Evolutionary conservation across 2,888 invertebrate genomes (phyloP), one percentile per base, ranked within the genome.

Genomic region (Agrotis exclamationis): DNA sequence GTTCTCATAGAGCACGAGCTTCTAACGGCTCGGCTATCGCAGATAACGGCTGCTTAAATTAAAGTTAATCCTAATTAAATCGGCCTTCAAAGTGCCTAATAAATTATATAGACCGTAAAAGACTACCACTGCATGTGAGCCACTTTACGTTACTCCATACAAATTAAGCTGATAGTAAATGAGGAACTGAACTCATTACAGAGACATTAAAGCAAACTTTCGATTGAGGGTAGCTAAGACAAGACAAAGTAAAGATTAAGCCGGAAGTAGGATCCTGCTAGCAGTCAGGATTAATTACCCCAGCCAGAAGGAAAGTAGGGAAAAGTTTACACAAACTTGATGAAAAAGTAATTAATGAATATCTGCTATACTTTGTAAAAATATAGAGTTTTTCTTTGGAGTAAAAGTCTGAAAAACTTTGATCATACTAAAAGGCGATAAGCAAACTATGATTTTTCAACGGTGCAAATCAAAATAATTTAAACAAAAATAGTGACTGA

Each of bases 231-330:
- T 56, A 51, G 62, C 28, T 33, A 65, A 76, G 58, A 65, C 67
- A 63, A 63, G 57, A 63, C 64, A 76, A 79, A 79, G 72, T 76
- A 79, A 79, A 76, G 79, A 79, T 79, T 79, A 79, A 72, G 65
- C 68, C 68, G 64, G 68, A 76, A 76, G 65, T 45, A 76, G 47
- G 59, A 74, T 66, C 63, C 54, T 76, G 57, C 67, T 67, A 79
- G 76, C 58, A 76, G 79, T 76, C 79, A 72, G 76, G 76, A 76
- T 79, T 79, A 79, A 79, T 79, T 58, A 68, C 33, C 62, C 62
- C 62, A 58, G 24, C 63, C 63, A 62, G 54, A 44, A 72, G 47
- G n/a, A 64, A 66, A 74, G 51, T 56, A 53, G 39, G 16, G 16
- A 76, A n/a, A 70, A 79, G 28, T 72, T 67, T 68, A 64, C 50